Conservation (phyloP, 2,113 vertebrate genomes). For the Numenius arquata region DNA sequence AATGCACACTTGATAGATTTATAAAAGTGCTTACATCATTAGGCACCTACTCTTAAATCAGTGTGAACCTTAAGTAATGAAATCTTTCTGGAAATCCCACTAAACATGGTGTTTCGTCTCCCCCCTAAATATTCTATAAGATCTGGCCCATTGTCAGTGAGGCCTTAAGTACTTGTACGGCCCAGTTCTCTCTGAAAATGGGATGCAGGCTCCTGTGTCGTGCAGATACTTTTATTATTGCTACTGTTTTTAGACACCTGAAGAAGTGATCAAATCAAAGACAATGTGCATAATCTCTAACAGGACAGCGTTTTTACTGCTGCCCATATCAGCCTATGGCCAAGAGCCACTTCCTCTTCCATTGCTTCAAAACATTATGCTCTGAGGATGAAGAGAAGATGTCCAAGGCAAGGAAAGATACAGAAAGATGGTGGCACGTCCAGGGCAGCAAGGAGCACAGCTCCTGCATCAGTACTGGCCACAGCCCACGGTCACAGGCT, state of each 20-base stretch:
- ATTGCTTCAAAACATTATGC: background rate
- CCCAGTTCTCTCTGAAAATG: background rate
- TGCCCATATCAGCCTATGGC: background rate
- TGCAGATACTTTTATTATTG: background rate
- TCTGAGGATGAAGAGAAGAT: background rate
- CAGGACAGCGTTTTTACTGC: background rate
- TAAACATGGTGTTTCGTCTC: background rate
- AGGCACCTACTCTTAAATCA: background rate
- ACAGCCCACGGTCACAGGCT: accelerated
- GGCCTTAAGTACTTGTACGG: background rate
- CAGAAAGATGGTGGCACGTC: background rate
- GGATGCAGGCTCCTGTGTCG: background rate
- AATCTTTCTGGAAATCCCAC: background rate
- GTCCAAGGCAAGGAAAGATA: background rate
- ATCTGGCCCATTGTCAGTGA: background rate
- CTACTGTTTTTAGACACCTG: background rate
- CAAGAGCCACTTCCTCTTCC: background rate
- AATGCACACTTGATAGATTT: background rate
- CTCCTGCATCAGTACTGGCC: background rate
- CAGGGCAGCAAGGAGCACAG: background rate
- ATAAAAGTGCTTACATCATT: background rate
- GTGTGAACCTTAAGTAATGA: background rate
- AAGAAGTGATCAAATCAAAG: background rate
- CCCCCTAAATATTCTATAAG: background rate
- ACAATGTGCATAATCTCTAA: accelerated